Evolutionary conservation across 2,888 invertebrate genomes (phyloP).

Genomic region (Nymphalis c-album): DNA sequence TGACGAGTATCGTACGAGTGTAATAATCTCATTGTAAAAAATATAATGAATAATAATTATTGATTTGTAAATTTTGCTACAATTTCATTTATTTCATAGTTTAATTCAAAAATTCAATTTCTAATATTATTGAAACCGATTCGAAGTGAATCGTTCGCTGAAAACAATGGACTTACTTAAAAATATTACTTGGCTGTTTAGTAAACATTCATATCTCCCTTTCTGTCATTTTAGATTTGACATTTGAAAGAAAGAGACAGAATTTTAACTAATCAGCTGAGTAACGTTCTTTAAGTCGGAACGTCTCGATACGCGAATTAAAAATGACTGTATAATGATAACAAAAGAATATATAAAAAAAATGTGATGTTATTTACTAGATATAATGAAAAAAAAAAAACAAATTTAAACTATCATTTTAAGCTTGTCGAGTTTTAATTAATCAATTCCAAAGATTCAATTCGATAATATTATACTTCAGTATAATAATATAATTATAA

Average conservation of each 20-base stretch:
- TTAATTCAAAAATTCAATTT: too few relatives aligned
- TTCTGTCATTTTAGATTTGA: too few relatives aligned
- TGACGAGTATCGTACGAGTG: background rate
- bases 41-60: background rate
- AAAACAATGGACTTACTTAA: too few relatives aligned
- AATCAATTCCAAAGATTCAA: conserved; percentile 31
- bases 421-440: conserved; percentile 23
- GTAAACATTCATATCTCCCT: too few relatives aligned
- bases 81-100: background rate
- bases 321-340: conserved; percentile 27
- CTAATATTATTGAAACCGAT: too few relatives aligned
- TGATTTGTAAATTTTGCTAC: conserved; percentile 1
- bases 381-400: conserved; percentile 23
- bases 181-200: too few relatives aligned
- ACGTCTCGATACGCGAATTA: conserved; percentile 18
- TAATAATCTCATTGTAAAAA: background rate
- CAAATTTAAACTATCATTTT: conserved; percentile 18
- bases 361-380: conserved; percentile 44
- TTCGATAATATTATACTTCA: conserved; percentile 18
- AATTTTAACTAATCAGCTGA: background rate
- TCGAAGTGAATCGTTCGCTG: too few relatives aligned
- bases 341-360: conserved; percentile 33
- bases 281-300: background rate
- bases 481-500: conserved; percentile 20
- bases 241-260: too few relatives aligned